Base-by-base conservation (phyloP, 2,888 invertebrate genomes). In the Scaptomyza polygonia region DNA sequence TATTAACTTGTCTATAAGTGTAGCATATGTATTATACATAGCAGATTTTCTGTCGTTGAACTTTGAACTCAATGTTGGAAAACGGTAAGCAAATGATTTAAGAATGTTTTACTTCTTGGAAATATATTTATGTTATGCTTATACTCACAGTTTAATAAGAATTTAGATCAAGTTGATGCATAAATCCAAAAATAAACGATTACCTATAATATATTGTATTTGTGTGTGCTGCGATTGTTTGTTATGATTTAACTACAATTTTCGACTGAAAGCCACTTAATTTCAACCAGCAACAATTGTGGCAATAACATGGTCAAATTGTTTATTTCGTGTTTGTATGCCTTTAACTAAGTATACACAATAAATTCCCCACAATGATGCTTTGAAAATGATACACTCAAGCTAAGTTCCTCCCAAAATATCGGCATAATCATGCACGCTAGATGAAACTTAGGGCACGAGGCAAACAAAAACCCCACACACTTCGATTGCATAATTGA, bases 251-350 rank as follows among this genome's bases (percentile, higher is more conserved):
- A 66, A 63, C 65, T 53, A 86, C 71, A 86, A 77, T 74, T 86
- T 82, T 82, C 67, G 39, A 32, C 8, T 42, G 67, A 80, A 88
- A 64, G 65, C 27, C 68, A 88, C 68, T 73, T 67, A 71, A 80
- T 86, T 73, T 58, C 25, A 21, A 21, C 9, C 51, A 42, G 45
- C 44, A 69, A 56, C 56, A 61, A 54, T 40, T 51, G 27, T 32
- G 64, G 40, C 42, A 70, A 32, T 25, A 45, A 52, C 48, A 36
- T 52, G 44, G 34, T 61, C 45, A 69, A 86, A 80, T 80, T 83
- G 82, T 83, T 82, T 87, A 85, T 87, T 71, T 73, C 85, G 83
- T 71, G 79, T 70, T 82, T 75, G 74, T 74, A 72, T 74, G 77
- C 53, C 45, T 55, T 71, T 54, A 54, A 58, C 61, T 55, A 76